Percentiles rank a stretch among this genome's conserved stretches.
These are phyloP conservation scores for Scarus forsteni DNA, from an alignment of 2,797 vertebrate species.

Conservation along the genomic window DNA sequence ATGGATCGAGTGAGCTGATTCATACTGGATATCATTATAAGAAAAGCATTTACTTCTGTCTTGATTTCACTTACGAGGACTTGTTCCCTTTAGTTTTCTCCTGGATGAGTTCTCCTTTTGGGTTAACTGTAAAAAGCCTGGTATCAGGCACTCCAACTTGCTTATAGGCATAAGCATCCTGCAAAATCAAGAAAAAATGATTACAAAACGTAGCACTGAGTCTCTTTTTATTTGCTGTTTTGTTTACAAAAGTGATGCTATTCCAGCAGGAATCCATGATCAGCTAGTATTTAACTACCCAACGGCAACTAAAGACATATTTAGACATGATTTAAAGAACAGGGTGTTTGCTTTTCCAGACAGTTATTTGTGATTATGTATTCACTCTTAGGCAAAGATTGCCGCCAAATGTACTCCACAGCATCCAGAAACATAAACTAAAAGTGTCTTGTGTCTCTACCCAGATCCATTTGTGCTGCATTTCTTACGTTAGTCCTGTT, in stretches of 20 bases:
- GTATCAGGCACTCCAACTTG: conserved; percentile 90
- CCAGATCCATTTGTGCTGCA: background rate
- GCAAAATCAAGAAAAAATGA: conserved; percentile 25
- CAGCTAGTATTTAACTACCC: conserved; percentile 4
- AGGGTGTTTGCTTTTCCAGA: background rate
- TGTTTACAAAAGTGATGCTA: background rate
- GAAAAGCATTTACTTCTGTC: background rate
- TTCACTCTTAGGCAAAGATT: background rate
- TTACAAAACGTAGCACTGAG: background rate
- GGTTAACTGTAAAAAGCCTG: conserved; percentile 93
- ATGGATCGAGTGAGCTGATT: too few species aligned
- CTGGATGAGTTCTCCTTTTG: conserved; percentile 94
- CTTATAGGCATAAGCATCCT: conserved; percentile 94
- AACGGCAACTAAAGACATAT: background rate
- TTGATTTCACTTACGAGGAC: conserved; percentile 88
- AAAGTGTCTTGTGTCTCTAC: background rate
- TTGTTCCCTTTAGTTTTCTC: conserved; percentile 90
- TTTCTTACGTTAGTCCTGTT: conserved; percentile 92
- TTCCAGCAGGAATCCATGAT: conserved; percentile 11
- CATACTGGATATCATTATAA: too few species aligned
- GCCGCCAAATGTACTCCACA: background rate
- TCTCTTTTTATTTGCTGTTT: conserved; percentile 4
- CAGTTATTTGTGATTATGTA: background rate
- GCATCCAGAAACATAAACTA: background rate
- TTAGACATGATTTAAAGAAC: background rate